A percentile compares a stretch with the other conserved stretches of the same genome.
These are phyloP conservation scores for Pseudopodoces humilis DNA, from an alignment of 2,113 vertebrate genomes.

Conservation along the genomic window DNA sequence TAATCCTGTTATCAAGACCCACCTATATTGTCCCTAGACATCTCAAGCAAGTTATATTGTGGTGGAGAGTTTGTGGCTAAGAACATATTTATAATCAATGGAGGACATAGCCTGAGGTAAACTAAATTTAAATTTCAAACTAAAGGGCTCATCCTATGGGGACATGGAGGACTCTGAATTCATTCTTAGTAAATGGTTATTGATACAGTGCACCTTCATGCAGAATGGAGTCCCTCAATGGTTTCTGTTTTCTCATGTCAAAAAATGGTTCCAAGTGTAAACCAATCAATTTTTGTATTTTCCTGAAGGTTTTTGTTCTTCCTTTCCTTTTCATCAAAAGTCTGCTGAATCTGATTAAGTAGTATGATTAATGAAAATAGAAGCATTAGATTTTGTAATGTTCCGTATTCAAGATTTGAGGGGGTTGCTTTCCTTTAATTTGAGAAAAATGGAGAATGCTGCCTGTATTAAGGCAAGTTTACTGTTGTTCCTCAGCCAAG, in stretches of 20 bases:
- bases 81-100: slow-evolving; percentile 29
- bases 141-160: not conserved
- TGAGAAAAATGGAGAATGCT: not conserved
- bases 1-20: slow-evolving; percentile 20
- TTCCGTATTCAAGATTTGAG: not conserved
- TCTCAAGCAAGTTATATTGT: not conserved
- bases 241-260: not conserved
- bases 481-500: not conserved
- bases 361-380: not conserved
- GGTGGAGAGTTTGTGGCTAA: not conserved
- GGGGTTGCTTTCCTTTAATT: not conserved
- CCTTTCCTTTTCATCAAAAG: not conserved
- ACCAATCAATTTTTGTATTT: not conserved
- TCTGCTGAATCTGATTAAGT: not conserved
- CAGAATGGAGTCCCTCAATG: not conserved
- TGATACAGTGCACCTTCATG: not conserved
- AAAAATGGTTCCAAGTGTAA: not conserved
- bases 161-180: not conserved
- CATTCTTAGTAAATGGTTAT: not conserved
- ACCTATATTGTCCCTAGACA: not conserved
- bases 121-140: slow-evolving; percentile 25
- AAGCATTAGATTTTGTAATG: not conserved
- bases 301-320: not conserved
- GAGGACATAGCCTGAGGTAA: slow-evolving; percentile 11
- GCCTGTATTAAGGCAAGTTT: not conserved